These are phyloP conservation scores for Oostethus manadensis DNA, from an alignment of 2,113 vertebrate genomes.

Conservation along the genomic window DNA sequence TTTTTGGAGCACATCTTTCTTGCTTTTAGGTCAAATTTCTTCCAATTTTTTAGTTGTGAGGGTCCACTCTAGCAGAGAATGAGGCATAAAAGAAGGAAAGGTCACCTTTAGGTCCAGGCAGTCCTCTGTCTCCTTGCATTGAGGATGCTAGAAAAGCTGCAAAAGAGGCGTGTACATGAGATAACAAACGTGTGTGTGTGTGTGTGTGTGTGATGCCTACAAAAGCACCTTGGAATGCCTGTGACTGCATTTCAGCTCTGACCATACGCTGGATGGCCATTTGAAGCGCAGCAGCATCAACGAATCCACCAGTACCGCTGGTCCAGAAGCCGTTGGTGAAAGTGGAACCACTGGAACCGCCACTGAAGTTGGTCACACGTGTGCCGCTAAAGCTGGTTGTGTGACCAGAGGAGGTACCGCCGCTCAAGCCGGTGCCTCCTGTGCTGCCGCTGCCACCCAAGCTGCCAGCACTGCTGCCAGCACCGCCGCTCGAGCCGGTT, in stretches of 20 bases:
- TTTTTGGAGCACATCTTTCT: too few relatives aligned
- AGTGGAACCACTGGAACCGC: background rate
- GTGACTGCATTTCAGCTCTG: slow-evolving; percentile 61
- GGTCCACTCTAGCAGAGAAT: too few relatives aligned
- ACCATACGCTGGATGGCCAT: slow-evolving; percentile 50
- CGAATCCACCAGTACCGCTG: slow-evolving; percentile 7
- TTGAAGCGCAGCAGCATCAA: slow-evolving; percentile 27
- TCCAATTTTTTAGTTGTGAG: too few relatives aligned
- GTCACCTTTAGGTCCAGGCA: slow-evolving; percentile 84
- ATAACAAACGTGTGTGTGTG: background rate
- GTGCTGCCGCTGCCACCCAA: background rate
- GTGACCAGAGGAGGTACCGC: background rate
- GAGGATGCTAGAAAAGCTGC: slow-evolving; percentile 66
- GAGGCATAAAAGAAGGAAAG: background rate
- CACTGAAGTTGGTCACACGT: background rate
- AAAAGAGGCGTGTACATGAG: background rate
- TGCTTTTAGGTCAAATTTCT: too few relatives aligned
- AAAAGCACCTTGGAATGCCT: slow-evolving; percentile 63
- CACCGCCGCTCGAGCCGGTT: background rate
- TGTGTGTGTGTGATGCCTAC: background rate
- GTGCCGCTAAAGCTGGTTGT: background rate
- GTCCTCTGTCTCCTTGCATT: slow-evolving; percentile 71
- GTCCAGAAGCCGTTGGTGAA: slow-evolving; percentile 2
- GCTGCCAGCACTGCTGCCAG: background rate
- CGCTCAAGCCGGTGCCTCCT: background rate